These are phyloP conservation scores for Peromyscus leucopus DNA, from an alignment of 2,113 vertebrate species.

Conservation along the genomic window DNA sequence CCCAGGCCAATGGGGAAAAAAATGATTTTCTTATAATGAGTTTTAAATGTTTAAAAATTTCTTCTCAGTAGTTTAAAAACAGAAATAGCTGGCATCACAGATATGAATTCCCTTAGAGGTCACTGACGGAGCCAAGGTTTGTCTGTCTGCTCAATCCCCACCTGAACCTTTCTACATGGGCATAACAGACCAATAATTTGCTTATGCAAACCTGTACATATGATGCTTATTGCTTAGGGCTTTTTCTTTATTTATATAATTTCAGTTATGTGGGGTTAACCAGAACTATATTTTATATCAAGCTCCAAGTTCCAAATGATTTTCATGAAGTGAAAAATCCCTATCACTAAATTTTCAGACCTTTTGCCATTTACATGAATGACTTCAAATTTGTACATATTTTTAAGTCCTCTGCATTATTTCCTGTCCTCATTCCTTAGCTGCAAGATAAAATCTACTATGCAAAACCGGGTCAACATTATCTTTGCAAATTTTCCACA, in stretches of 20 bases:
- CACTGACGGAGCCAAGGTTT: background rate
- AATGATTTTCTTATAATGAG: background rate
- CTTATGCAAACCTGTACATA: background rate
- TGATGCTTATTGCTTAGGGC: background rate
- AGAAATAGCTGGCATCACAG: background rate
- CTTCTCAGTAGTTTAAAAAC: background rate
- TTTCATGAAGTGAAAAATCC: conserved; percentile 39
- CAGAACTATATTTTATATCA: background rate
- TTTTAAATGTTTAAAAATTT: background rate
- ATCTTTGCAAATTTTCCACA: conserved; percentile 30
- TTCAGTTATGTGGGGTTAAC: background rate
- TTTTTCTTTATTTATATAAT: background rate
- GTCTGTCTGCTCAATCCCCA: background rate
- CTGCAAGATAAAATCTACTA: conserved; percentile 26
- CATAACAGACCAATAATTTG: background rate
- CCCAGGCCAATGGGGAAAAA: background rate
- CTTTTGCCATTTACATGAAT: background rate
- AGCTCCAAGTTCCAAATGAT: background rate
- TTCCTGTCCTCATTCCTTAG: background rate
- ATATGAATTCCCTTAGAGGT: background rate
- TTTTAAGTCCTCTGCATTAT: background rate
- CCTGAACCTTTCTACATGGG: background rate
- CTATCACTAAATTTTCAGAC: conserved; percentile 28
- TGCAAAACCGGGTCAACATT: background rate
- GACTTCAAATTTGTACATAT: background rate